Evolutionary conservation across 2,797 vertebrate genomes (phyloP).

Genomic region (Mastacembelus armatus): DNA sequence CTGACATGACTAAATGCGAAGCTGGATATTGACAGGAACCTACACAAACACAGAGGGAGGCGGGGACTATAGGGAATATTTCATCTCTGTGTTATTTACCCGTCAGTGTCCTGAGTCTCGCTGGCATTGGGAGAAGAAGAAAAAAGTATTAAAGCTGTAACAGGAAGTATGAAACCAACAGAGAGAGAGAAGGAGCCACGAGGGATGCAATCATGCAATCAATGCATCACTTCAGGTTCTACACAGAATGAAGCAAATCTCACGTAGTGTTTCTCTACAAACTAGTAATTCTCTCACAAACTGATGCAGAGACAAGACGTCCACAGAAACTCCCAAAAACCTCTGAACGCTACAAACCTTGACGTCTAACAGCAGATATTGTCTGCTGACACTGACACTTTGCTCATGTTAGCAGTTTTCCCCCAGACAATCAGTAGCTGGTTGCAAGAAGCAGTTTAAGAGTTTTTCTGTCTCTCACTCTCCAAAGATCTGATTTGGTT

Average conservation of each 20-base stretch:
- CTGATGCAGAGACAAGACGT: no score
- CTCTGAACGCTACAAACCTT: no score
- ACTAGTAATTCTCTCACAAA: no score
- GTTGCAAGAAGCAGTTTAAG: no score
- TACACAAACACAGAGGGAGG: slow-evolving; percentile 22
- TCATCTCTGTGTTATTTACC: slow-evolving; percentile 83
- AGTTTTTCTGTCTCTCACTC: no score
- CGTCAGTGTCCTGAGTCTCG: slow-evolving; percentile 86
- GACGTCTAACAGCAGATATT: no score
- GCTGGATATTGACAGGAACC: slow-evolving; percentile 13
- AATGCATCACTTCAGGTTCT: not conserved
- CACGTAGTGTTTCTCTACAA: not conserved
- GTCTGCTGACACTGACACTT: no score
- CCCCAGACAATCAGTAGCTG: no score
- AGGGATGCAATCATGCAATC: not conserved
- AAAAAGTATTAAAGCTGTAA: slow-evolving; percentile 26
- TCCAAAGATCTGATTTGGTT: no score
- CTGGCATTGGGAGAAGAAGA: slow-evolving; percentile 78
- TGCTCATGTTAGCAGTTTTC: no score
- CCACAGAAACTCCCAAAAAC: no score
- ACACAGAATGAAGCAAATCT: not conserved
- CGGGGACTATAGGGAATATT: slow-evolving; percentile 3
- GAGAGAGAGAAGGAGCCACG: not conserved
- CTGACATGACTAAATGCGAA: slow-evolving; percentile 18
- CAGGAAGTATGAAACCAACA: not conserved